Evolutionary conservation across 2,113 vertebrate genomes (phyloP), one percentile per base, ranked within the genome.

Genomic region (Mesoclemmys tuberculata): DNA sequence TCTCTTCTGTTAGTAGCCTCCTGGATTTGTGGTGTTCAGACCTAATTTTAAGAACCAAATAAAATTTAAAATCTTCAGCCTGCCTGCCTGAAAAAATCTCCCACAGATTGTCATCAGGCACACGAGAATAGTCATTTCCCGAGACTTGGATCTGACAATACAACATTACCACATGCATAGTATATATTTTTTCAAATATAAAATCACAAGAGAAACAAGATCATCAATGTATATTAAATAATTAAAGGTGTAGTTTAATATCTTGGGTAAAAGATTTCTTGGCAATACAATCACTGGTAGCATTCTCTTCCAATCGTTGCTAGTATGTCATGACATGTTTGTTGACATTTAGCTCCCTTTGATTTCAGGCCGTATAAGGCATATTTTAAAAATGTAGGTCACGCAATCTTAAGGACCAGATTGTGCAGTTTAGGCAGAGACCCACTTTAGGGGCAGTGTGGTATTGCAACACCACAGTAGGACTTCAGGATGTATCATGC

Each of bases 321-420:
- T 82, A 87, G 54, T 26, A 31, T 3, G 58, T 26, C 0, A 0
- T 56, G 68, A 27, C 31, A 11, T 2, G 2, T 51, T 58, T 38
- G 9, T 0, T 1, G 31, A 51, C 11, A 80, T 11, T 92, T 0
- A 22, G 84, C 86, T 80, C 49, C 82, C 64, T 48, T 74, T 68
- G 0, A 0, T 38, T 71, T 38, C 18, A 71, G 38, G n/a, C 64
- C n/a, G 4, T 38, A 38, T 71, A 71, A 38, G 22, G n/a, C n/a
- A 38, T 38, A 71, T 38, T 38, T 38, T 38, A 38, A 71, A 71
- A 71, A 71, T 10, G 19, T 68, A 38, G 35, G 16, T 68, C 61
- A n/a, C 8, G 19, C 61, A 19, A 31, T 68, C 16, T 68, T 71
- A 71, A 38, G 19, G 64, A 38, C 64, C 8, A 38, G 64, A 71